Evolutionary conservation across 2,888 invertebrate species (phyloP).

Genomic region (Pimpla rufipes): DNA sequence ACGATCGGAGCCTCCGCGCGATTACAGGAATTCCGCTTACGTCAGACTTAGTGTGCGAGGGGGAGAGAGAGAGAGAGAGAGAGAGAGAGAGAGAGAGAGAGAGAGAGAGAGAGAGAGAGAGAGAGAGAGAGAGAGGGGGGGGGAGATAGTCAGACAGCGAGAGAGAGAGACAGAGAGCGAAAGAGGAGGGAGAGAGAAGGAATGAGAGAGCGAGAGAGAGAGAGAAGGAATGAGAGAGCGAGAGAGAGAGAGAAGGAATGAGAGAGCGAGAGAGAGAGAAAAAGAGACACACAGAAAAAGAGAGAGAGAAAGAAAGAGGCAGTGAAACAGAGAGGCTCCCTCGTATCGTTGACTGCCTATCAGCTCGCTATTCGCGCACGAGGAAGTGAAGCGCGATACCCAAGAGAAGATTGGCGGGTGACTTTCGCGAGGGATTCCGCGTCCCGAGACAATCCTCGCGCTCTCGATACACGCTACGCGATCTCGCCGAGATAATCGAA

Average conservation of each 20-base stretch:
- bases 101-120: not conserved
- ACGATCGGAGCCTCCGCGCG: conserved; percentile 26
- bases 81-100: conserved; percentile 13
- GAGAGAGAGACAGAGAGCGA: conserved; percentile 16
- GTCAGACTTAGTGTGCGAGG: conserved; percentile 28
- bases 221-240: conserved; percentile 17
- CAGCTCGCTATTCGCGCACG: conserved; percentile 22
- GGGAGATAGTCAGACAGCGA: not conserved
- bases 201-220: conserved; percentile 10
- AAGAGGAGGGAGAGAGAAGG: conserved; percentile 3
- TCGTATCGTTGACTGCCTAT: not conserved
- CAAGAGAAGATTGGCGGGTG: conserved; percentile 7
- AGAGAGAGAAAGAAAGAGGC: conserved; percentile 1
- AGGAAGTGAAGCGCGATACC: conserved; percentile 24
- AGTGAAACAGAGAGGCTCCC: not conserved
- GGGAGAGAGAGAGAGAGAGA: conserved; percentile 15
- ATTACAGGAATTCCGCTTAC: conserved; percentile 61
- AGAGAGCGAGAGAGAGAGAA: conserved; percentile 4
- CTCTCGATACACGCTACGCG: too few species aligned
- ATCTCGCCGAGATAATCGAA: too few species aligned
- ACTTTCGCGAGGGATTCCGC: conserved; percentile 4
- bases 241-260: not conserved
- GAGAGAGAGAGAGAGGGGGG: conserved; percentile 4
- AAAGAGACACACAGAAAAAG: conserved; percentile 14
- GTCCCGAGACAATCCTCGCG: too few species aligned